Evolutionary conservation across 2,888 invertebrate species (phyloP).

Genomic region (Dasysyrphus albostriatus): DNA sequence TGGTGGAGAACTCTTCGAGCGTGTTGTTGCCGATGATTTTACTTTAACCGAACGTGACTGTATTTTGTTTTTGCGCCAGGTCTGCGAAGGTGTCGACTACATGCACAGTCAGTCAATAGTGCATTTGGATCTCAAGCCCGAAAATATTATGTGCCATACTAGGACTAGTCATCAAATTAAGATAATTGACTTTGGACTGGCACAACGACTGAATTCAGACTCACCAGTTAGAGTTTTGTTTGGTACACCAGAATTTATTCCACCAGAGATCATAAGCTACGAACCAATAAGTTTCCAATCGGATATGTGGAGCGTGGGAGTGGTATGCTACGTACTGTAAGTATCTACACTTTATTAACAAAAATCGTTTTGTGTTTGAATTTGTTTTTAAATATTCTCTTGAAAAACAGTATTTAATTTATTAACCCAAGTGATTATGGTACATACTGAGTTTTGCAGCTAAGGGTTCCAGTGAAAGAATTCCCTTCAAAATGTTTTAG

Average conservation of each 20-base stretch:
- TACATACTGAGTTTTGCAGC: too few species aligned
- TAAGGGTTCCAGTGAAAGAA: too few species aligned
- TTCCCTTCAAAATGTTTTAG: too few species aligned
- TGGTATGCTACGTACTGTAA: conserved; percentile 96
- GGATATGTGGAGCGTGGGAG: conserved; percentile 98
- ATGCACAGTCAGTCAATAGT: conserved; percentile 94
- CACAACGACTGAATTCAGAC: conserved; percentile 89
- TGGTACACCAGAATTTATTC: conserved; percentile 96
- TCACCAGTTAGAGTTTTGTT: conserved; percentile 90
- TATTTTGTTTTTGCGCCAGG: conserved; percentile 94
- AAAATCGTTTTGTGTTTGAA: not conserved
- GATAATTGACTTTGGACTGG: conserved; percentile 97
- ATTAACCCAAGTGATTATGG: too few species aligned
- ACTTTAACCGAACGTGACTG: conserved; percentile 94
- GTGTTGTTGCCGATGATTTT: conserved; percentile 96
- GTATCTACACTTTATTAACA: conserved; percentile 81
- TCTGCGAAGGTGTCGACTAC: conserved; percentile 95
- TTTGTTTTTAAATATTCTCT: too few species aligned
- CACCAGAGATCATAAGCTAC: conserved; percentile 96
- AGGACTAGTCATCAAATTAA: conserved; percentile 93
- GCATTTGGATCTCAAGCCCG: conserved; percentile 97
- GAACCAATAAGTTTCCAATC: conserved; percentile 93
- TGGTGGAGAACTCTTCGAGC: conserved; percentile 96
- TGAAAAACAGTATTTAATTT: too few species aligned
- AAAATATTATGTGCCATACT: conserved; percentile 96